phyloP scores from a whole-genome alignment of 2,797 vertebrate genomes.

The Pangasius mekongensis region DNA sequence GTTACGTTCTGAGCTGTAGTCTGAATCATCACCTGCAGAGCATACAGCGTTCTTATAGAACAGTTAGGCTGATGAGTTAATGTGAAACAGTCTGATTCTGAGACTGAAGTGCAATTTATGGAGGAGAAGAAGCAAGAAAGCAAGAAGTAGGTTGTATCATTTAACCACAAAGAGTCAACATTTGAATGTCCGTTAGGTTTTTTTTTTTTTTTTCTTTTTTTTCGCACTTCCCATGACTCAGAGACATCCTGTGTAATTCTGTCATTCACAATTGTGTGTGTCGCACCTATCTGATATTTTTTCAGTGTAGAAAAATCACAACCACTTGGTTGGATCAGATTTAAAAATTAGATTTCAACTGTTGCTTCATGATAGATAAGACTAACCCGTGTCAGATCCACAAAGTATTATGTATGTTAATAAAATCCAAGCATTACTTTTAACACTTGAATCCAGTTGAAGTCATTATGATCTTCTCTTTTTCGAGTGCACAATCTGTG shows the following conservation, averaged over 20 bases:
- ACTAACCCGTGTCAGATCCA: background rate
- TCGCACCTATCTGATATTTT: background rate
- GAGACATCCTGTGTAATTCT: constrained; percentile 24
- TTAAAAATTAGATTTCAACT: background rate
- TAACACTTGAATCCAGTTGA: background rate
- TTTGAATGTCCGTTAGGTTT: constrained; percentile 24
- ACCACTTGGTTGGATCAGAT: background rate
- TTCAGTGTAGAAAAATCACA: background rate
- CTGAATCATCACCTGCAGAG: constrained; percentile 44
- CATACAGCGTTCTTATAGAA: constrained; percentile 29
- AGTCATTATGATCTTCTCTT: background rate
- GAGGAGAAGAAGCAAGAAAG: constrained; percentile 31
- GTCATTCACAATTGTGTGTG: constrained; percentile 21
- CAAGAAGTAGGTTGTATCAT: constrained; percentile 29
- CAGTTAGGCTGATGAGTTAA: constrained; percentile 12
- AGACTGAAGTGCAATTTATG: constrained; percentile 33
- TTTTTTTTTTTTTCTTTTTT: no score
- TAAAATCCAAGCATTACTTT: background rate
- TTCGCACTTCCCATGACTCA: constrained; percentile 1
- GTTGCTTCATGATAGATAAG: background rate
- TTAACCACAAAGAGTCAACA: constrained; percentile 46
- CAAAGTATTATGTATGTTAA: background rate
- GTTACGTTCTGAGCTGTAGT: constrained; percentile 38
- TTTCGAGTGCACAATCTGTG: background rate
- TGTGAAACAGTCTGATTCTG: constrained; percentile 19